Evolutionary conservation across 2,888 invertebrate species (phyloP), one percentile per base, ranked within the genome.

Genomic region (Scaptomyza polygonia): DNA sequence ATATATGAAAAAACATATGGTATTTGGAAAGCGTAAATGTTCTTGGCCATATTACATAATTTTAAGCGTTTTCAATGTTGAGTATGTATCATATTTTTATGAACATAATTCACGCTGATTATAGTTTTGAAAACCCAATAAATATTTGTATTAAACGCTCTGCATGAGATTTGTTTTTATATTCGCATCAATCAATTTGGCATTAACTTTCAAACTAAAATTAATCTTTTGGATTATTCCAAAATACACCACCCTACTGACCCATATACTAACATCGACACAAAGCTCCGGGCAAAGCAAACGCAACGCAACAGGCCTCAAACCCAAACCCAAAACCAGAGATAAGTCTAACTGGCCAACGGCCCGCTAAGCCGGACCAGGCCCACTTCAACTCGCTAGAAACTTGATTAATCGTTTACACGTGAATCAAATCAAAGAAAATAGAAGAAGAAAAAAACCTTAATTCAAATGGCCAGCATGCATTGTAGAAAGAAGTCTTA

Each of bases 381-480:
- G 43, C 72, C 56, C 51, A 59, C 39, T 34, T 54, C 32, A 34
- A 62, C 48, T 65, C 68, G 54, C 71, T 85, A 77, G 72, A 52
- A 62, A 67, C 59, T 85, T 82, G 85, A 82, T 82, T 85, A 82
- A 82, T 82, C 77, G 82, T 69, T 82, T 82, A 77, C 74, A 79
- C 85, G 85, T 85, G 82, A 77, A 84, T 77, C 67, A 85, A 82
- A 79, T 74, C 68, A 70, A 66, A 56, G 32, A n/a, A n/a, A n/a
- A n/a, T n/a, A n/a, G n/a, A 54, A 43, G 48, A 49, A 56, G 56
- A 67, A 67, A 57, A 74, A 64, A 69, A 16, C 16, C 16, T 70
- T 72, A 70, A 77, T 74, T 71, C 56, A 77, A 80, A 83, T 77
- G 83, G 61, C 68, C 71, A 72, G 55, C 56, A 63, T 40, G 53